These are phyloP conservation scores for Embiotoca jacksoni DNA, from an alignment of 2,113 vertebrate species.

Conservation along the genomic window DNA sequence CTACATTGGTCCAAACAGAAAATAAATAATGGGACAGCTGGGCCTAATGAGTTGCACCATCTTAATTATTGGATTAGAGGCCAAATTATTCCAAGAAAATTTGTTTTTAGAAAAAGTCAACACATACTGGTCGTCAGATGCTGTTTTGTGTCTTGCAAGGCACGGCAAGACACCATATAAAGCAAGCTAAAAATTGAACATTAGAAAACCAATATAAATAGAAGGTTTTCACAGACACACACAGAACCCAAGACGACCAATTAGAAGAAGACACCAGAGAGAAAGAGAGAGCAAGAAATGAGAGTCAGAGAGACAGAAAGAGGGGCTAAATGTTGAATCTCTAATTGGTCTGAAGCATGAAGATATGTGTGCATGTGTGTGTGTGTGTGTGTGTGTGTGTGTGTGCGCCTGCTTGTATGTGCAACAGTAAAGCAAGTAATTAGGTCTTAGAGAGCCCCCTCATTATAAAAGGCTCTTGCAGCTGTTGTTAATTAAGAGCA, in stretches of 20 bases:
- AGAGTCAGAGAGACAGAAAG: constrained; percentile 42
- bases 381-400: neutral
- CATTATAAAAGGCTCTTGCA: constrained; percentile 60
- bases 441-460: constrained; percentile 62
- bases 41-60: neutral
- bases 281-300: constrained; percentile 32
- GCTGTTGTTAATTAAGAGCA: constrained; percentile 64
- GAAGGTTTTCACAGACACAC: constrained; percentile 14
- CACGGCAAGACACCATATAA: constrained; percentile 5
- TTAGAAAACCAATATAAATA: constrained; percentile 52
- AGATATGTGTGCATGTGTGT: constrained; percentile 44
- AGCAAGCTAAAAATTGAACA: constrained; percentile 41
- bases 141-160: constrained; percentile 8
- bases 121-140: constrained; percentile 19
- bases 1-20: neutral
- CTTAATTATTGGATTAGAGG: neutral
- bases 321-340: constrained; percentile 56
- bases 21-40: neutral
- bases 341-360: constrained; percentile 72
- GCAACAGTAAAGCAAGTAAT: constrained; percentile 62
- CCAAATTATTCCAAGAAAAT: constrained; percentile 13
- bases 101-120: neutral
- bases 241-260: constrained; percentile 57
- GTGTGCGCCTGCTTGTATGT: constrained; percentile 36
- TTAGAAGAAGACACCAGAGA: constrained; percentile 57